Conservation (phyloP, 2,113 vertebrate genomes). For the Sylvia atricapilla region DNA sequence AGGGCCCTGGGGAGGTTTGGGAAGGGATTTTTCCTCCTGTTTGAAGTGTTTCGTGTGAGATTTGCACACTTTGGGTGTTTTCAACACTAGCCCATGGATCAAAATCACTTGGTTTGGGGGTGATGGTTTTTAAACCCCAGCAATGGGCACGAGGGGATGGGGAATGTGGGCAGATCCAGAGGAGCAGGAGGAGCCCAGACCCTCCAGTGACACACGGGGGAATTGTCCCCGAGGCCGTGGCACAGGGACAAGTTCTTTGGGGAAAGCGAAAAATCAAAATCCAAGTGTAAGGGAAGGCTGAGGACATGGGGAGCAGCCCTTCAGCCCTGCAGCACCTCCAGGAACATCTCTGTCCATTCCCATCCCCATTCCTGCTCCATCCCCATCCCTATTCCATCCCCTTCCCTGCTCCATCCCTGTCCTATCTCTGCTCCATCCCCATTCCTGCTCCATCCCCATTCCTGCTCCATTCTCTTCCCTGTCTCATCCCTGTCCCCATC, state of each 20-base stretch:
- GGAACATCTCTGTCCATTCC: background rate
- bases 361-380: no score
- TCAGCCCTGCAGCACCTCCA: background rate
- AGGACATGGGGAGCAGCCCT: accelerated
- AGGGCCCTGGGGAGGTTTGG: background rate
- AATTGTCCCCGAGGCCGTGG: accelerated
- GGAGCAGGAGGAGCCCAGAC: background rate
- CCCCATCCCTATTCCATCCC: no score
- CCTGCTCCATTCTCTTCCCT: no score
- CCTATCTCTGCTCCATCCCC: no score
- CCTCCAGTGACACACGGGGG: background rate
- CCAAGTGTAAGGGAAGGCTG: no score
- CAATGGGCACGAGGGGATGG: accelerated
- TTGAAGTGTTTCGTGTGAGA: background rate
- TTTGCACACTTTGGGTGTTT: background rate
- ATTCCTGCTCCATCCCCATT: no score
- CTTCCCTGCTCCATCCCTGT: no score
- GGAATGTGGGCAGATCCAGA: background rate
- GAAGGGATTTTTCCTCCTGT: background rate
- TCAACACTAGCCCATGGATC: background rate
- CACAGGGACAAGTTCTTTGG: accelerated
- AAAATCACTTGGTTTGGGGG: background rate
- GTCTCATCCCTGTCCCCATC: no score
- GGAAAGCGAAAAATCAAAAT: background rate
- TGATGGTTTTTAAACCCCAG: accelerated